Evolutionary conservation across 2,888 invertebrate species (phyloP).

Genomic region (Drosophila prolongata): DNA sequence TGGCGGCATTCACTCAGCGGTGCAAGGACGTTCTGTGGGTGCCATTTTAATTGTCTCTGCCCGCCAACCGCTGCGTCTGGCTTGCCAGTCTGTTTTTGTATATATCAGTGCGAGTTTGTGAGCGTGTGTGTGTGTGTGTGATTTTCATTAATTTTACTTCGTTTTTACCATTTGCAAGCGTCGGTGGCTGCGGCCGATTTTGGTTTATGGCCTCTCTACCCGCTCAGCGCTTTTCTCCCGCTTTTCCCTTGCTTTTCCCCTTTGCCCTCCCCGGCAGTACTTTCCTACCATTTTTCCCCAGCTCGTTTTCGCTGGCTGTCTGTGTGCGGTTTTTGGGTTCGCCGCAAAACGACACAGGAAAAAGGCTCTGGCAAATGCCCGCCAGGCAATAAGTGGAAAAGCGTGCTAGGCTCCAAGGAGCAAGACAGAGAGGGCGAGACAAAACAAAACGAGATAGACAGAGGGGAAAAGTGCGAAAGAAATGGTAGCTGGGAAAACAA

Average conservation of each 20-base stretch:
- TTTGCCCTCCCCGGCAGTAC: constrained; percentile 1
- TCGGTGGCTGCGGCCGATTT: constrained; percentile 63
- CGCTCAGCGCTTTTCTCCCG: constrained; percentile 25
- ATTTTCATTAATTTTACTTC: constrained; percentile 76
- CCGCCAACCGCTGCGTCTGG: constrained; percentile 16
- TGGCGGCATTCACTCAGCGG: constrained; percentile 58
- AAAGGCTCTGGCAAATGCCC: constrained; percentile 49
- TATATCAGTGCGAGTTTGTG: constrained; percentile 27
- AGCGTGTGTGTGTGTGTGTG: constrained; percentile 57
- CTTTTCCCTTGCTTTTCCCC: constrained; percentile 4
- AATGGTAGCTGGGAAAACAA: constrained; percentile 52
- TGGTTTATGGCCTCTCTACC: constrained; percentile 61
- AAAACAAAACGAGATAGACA: not conserved
- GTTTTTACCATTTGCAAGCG: constrained; percentile 53
- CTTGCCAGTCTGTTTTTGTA: constrained; percentile 34
- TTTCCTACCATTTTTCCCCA: constrained; percentile 13
- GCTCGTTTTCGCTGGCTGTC: constrained; percentile 40
- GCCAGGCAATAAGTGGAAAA: constrained; percentile 48
- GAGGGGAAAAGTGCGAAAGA: constrained; percentile 38
- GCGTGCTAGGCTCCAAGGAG: constrained; percentile 44
- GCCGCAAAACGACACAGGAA: constrained; percentile 61
- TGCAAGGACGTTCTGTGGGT: constrained; percentile 74
- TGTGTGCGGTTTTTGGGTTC: constrained; percentile 62
- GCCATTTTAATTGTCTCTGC: constrained; percentile 71
- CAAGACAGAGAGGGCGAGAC: not conserved